Evolutionary conservation across 2,797 vertebrate species (phyloP), one percentile per base, ranked within the genome.

Genomic region (Dendrocincla fuliginosa): DNA sequence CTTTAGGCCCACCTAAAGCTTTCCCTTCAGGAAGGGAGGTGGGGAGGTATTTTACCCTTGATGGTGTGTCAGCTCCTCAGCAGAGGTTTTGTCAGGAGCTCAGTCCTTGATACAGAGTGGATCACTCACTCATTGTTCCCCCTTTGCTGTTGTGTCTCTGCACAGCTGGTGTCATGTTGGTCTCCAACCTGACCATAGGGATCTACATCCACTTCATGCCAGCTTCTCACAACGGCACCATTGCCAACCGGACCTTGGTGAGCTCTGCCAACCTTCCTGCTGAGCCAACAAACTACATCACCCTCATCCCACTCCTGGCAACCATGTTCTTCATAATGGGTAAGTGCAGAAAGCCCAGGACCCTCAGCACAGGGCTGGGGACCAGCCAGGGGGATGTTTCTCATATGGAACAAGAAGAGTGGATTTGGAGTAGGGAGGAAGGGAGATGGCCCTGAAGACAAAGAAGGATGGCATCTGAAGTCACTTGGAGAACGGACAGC

Each of bases 271-370:
- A 14, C 61, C 86, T 88, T 53, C 56, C 82, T 67, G 35, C 75
- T 4, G 80, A 85, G 15, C 55, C 83, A 2, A 80, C 47, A 8
- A 92, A 84, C 85, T 90, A 96, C 76, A 57, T 97, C 90, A 98
- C 98, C 37, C 79, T 99, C 77, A 97, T 99, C 41, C 99, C 99
- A 4, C 98, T 99, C 75, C 97, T 99, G 90, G 98, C 98, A 90
- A 98, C 98, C 68, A 98, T 99, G 97, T 87, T 99, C 86, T 99
- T 99, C 96, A 99, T 99, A 95, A 99, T 99, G 96, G 99, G 99
- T 99, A 97, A 80, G 98, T 89, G 33, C 71, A 68, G 33, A 12
- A 47, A 3, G 27, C 56, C 17, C 33, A 33, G 44, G 16, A 16
- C 13, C 22, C 46, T 10, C 30, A 28, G 52, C 25, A 59, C 30